Evolutionary conservation across 2,888 invertebrate species (phyloP), one percentile per base, ranked within the genome.

Genomic region (Limulus polyphemus): DNA sequence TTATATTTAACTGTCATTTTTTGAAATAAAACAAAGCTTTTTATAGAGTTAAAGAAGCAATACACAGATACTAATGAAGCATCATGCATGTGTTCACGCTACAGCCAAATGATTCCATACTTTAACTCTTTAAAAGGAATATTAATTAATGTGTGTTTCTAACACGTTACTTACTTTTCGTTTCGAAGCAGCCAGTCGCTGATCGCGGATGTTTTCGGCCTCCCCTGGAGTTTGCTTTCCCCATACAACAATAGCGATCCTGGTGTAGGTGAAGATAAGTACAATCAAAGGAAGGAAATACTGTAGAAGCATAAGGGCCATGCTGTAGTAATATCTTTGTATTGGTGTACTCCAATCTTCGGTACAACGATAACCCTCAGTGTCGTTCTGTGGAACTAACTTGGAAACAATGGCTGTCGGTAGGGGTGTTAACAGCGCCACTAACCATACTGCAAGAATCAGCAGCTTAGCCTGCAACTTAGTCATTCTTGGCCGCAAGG

Each of bases 241-340:
- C 90, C 91, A 91, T 52, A 93, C 89, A 13, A 87, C 86, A 58
- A 87, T 81, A 0, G 88, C 91, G 64, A 93, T 93, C 69, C 88
- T 83, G 1, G 86, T 84, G 75, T 93, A 93, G 0, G 92, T 90
- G 75, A 87, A 88, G 62, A 90, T 80, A 14, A 93, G 81, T 49
- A 90, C 89, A 47, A 82, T 75, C 67, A 91, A 79, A 0, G 93
- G 93, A 68, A 92, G 79, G 65, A 88, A 81, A 75, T 91, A 93
- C 77, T 93, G 93, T 59, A 92, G 80, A 54, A 85, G 80, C 77
- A 91, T 81, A 65, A 93, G 78, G 0, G 86, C 83, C 72, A 86
- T 82, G 2, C 87, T 86, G 77, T 91, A 93, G 69, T 83, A 83
- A 56, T 72, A 70, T 11, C 67, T 57, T 47, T 70, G 67, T 0